These are phyloP conservation scores for Sinocyclocheilus anshuiensis DNA, from an alignment of 2,113 vertebrate species.

Conservation along the genomic window DNA sequence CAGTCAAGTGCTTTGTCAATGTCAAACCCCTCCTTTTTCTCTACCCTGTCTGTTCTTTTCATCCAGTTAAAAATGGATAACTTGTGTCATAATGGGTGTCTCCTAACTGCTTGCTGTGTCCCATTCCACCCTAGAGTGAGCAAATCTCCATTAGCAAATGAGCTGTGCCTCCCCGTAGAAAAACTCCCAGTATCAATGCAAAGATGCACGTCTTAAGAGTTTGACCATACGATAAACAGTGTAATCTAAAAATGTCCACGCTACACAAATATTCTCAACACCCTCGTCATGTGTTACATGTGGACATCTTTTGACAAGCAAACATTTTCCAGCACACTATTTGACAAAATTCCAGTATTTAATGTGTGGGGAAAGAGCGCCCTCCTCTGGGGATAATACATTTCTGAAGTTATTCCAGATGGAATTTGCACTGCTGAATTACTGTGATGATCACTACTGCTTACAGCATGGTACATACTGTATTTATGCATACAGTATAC, in stretches of 20 bases:
- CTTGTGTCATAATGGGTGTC: conserved; percentile 62
- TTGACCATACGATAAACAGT: background rate
- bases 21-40: conserved; percentile 69
- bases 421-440: background rate
- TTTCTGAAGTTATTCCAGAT: background rate
- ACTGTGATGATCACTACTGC: background rate
- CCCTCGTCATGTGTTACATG: background rate
- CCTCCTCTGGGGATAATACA: conserved; percentile 45
- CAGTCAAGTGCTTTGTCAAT: conserved; percentile 75
- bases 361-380: conserved; percentile 43
- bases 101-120: conserved; percentile 54
- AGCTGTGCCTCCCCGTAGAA: conserved; percentile 1
- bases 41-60: conserved; percentile 36
- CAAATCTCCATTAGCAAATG: conserved; percentile 48
- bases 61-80: conserved; percentile 54
- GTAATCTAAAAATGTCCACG: background rate
- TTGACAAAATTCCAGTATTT: background rate
- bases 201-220: background rate
- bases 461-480: background rate
- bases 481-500: background rate
- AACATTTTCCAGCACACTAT: background rate
- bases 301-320: background rate
- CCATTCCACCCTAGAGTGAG: conserved; percentile 29
- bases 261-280: background rate
- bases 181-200: background rate